A percentile compares a stretch with the other conserved stretches of the same genome.
These are phyloP conservation scores for Craseonycteris thonglongyai DNA, from an alignment of 2,113 vertebrate species.

Conservation along the genomic window DNA sequence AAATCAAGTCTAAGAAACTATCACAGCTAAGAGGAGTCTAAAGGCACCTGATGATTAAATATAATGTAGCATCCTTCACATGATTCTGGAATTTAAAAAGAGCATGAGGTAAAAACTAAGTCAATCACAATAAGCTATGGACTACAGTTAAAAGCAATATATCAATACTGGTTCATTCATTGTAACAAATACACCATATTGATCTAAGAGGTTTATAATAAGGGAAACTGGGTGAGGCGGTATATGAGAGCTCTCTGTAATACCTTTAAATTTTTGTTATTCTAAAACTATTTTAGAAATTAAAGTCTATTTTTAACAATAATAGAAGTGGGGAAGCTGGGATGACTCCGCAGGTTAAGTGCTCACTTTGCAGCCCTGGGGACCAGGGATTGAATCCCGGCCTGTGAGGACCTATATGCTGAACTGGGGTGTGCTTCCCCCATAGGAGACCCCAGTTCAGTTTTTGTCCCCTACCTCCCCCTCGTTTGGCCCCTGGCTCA, in stretches of 20 bases:
- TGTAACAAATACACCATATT: not conserved
- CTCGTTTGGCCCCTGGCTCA: too few relatives aligned
- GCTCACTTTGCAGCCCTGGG: too few relatives aligned
- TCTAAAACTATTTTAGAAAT: not conserved
- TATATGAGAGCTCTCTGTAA: not conserved
- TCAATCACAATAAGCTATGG: not conserved
- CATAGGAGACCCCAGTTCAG: too few relatives aligned
- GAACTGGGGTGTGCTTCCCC: too few relatives aligned
- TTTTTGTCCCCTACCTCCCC: too few relatives aligned
- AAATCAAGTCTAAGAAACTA: not conserved
- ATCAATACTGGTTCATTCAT: not conserved
- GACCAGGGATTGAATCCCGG: too few relatives aligned
- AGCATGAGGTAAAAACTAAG: accelerated
- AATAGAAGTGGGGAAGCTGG: too few relatives aligned
- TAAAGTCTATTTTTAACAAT: not conserved
- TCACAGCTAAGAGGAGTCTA: not conserved
- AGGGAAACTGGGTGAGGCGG: not conserved
- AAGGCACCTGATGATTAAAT: not conserved
- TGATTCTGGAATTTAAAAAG: not conserved
- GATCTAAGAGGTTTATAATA: too few relatives aligned
- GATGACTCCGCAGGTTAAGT: too few relatives aligned
- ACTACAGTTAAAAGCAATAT: not conserved
- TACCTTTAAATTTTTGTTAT: not conserved
- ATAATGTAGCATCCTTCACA: accelerated
- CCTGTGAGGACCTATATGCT: too few relatives aligned